Conservation (phyloP, 2,797 vertebrate species). For the Brachyalestes nurse region DNA sequence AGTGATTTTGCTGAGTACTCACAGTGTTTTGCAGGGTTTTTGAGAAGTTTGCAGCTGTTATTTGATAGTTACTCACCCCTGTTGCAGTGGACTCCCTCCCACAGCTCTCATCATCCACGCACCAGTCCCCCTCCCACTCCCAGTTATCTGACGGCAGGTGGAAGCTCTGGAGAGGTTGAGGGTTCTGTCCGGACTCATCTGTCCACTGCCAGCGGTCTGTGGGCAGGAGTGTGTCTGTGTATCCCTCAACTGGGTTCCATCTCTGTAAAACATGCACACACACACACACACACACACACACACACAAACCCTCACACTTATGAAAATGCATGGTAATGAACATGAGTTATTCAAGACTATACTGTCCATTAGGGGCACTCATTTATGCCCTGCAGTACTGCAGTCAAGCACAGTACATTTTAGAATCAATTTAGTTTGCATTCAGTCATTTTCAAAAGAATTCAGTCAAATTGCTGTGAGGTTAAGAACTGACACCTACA, state of each 20-base stretch:
- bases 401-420: no score
- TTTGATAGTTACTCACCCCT: slow-evolving; percentile 83
- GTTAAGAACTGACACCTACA: no score
- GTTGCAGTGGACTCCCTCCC: slow-evolving; percentile 93
- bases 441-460: not conserved
- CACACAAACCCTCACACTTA: no score
- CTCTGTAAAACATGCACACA: slow-evolving; percentile 75
- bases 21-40: not conserved
- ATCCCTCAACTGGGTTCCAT: slow-evolving; percentile 97
- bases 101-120: slow-evolving; percentile 95
- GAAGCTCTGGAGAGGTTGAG: slow-evolving; percentile 89
- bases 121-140: slow-evolving; percentile 99
- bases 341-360: no score
- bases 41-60: not conserved
- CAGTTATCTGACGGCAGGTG: slow-evolving; percentile 89
- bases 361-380: no score
- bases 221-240: slow-evolving; percentile 92
- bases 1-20: not conserved
- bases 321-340: no score
- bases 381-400: no score
- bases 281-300: not conserved
- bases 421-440: not conserved
- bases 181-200: slow-evolving; percentile 88
- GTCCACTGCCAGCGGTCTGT: slow-evolving; percentile 99
- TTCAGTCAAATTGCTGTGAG: not conserved